These are phyloP conservation scores for Danio tinwini DNA, from an alignment of 2,797 vertebrate genomes.

Conservation along the genomic window DNA sequence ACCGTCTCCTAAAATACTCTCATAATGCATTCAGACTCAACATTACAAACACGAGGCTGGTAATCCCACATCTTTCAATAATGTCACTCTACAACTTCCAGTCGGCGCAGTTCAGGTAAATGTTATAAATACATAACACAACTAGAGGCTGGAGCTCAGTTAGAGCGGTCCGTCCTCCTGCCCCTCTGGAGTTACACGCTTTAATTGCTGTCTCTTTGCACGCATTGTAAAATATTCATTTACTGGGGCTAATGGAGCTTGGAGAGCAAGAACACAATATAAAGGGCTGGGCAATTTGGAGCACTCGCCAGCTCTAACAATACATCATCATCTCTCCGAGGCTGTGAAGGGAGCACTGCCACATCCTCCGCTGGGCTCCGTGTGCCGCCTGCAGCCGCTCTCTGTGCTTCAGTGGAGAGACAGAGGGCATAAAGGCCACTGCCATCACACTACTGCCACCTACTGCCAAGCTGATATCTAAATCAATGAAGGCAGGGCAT, in stretches of 20 bases:
- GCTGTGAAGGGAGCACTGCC: constrained; percentile 42
- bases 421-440: constrained; percentile 67
- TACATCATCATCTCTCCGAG: constrained; percentile 56
- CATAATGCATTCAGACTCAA: not conserved
- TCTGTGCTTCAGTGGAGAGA: not conserved
- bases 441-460: constrained; percentile 89
- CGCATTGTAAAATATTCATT: constrained; percentile 71
- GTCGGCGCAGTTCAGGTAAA: constrained; percentile 54
- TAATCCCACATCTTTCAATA: constrained; percentile 22
- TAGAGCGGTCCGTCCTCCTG: constrained; percentile 37
- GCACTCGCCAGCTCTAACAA: constrained; percentile 58
- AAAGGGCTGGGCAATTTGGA: constrained; percentile 66
- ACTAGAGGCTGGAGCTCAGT: constrained; percentile 50
- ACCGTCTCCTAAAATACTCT: not conserved
- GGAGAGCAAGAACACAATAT: constrained; percentile 66
- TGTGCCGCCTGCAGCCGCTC: constrained; percentile 18
- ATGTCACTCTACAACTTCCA: constrained; percentile 40
- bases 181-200: constrained; percentile 60
- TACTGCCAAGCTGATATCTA: constrained; percentile 75
- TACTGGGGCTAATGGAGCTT: constrained; percentile 69
- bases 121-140: constrained; percentile 58
- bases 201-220: constrained; percentile 70
- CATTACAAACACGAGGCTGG: not conserved
- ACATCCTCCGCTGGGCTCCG: constrained; percentile 34
- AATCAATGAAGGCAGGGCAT: not conserved